Evolutionary conservation across 2,797 vertebrate genomes (phyloP).

Genomic region (Trichosurus vulpecula): DNA sequence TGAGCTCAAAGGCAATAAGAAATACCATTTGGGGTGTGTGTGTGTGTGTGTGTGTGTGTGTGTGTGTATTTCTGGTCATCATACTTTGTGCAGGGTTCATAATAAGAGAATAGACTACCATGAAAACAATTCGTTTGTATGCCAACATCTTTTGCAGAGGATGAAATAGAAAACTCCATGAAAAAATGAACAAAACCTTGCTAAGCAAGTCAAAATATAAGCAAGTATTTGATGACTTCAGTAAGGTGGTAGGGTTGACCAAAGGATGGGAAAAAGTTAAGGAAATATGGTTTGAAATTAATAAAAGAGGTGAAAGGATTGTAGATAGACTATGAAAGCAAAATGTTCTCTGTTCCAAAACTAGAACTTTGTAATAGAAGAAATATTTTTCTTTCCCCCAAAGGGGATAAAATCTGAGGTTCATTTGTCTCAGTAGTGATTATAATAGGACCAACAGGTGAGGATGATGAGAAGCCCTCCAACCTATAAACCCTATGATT

Average conservation of each 20-base stretch:
- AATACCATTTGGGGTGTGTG: neutral
- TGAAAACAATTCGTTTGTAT: neutral
- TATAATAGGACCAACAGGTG: neutral
- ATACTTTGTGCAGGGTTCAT: neutral
- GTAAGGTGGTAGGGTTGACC: constrained; percentile 1
- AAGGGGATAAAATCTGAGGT: constrained; percentile 26
- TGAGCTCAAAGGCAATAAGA: neutral
- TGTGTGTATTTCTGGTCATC: neutral
- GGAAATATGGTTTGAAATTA: constrained; percentile 37
- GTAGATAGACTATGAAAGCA: constrained; percentile 28
- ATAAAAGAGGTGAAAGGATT: constrained; percentile 45
- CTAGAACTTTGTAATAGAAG: constrained; percentile 42
- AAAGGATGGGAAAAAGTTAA: constrained; percentile 18
- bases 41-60: no score
- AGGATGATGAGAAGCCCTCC: neutral
- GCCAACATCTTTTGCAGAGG: neutral
- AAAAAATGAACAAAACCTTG: neutral
- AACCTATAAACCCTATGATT: neutral
- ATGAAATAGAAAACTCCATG: neutral
- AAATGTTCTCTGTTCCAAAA: constrained; percentile 20
- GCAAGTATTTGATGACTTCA: neutral
- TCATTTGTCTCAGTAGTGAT: neutral
- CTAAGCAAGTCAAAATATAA: neutral
- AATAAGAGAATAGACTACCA: neutral
- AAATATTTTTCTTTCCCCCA: constrained; percentile 10